phyloP scores from a whole-genome alignment of 2,113 vertebrate genomes.

The Notothenia coriiceps region DNA sequence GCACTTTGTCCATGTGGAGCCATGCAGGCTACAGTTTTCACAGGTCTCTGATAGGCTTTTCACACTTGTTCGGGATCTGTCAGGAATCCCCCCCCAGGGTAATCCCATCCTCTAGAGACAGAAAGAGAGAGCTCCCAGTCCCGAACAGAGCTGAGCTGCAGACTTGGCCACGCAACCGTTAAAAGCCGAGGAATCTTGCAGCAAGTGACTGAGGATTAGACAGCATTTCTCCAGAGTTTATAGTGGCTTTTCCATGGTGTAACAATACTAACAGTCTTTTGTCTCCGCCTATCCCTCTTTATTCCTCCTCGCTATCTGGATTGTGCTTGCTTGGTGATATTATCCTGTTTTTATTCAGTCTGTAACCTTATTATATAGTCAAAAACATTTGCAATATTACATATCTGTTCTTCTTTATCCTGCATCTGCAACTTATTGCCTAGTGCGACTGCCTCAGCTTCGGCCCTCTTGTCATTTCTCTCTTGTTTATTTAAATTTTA shows the following conservation, averaged over 20 bases:
- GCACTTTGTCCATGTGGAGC: slow-evolving; percentile 52
- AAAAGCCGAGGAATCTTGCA: slow-evolving; percentile 41
- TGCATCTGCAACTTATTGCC: slow-evolving; percentile 29
- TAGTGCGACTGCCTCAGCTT: slow-evolving; percentile 9
- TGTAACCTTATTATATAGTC: not conserved
- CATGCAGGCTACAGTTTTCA: slow-evolving; percentile 59
- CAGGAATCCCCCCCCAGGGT: slow-evolving; percentile 22
- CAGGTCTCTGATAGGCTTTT: slow-evolving; percentile 72
- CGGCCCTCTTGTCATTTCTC: slow-evolving; percentile 14
- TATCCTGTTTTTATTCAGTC: not conserved
- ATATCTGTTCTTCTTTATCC: not conserved
- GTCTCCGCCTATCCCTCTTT: slow-evolving; percentile 25
- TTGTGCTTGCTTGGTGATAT: slow-evolving; percentile 37
- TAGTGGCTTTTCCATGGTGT: slow-evolving; percentile 34
- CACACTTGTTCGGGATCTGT: slow-evolving; percentile 57
- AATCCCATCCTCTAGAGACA: slow-evolving; percentile 36
- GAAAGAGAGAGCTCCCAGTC: slow-evolving; percentile 33
- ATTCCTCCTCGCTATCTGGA: slow-evolving; percentile 38
- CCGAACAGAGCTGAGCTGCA: slow-evolving; percentile 37
- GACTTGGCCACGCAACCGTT: slow-evolving; percentile 30
- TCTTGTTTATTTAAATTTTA: slow-evolving; percentile 23
- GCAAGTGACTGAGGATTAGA: slow-evolving; percentile 41
- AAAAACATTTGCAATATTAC: slow-evolving; percentile 2
- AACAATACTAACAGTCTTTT: slow-evolving; percentile 28
- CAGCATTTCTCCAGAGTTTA: slow-evolving; percentile 30